Conservation (phyloP, 2,888 invertebrate genomes). For the Mythimna pallens region DNA sequence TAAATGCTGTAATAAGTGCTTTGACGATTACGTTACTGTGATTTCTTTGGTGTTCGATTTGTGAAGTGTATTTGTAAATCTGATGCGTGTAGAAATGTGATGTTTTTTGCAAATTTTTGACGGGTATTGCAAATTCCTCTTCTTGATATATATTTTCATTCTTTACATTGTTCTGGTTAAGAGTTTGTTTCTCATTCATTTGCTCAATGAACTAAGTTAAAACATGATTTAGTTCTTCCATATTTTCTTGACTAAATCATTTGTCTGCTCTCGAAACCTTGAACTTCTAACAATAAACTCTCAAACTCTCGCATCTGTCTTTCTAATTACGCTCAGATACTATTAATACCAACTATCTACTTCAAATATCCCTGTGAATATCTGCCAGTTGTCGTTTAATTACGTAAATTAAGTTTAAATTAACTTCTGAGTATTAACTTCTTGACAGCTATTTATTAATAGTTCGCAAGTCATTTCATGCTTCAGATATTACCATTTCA, state of each 20-base stretch:
- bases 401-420: slow-evolving; percentile 21
- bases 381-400: slow-evolving; percentile 18
- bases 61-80: slow-evolving; percentile 40
- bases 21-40: slow-evolving; percentile 45
- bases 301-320: slow-evolving; percentile 35
- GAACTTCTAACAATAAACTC: slow-evolving; percentile 50
- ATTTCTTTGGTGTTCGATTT: slow-evolving; percentile 37
- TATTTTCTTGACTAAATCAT: not conserved
- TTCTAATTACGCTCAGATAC: slow-evolving; percentile 35
- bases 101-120: slow-evolving; percentile 12
- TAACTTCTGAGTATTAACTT: not conserved
- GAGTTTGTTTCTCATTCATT: not conserved
- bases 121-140: slow-evolving; percentile 7
- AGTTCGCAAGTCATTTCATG: slow-evolving; percentile 11
- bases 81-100: slow-evolving; percentile 2
- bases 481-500: not conserved
- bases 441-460: slow-evolving; percentile 6
- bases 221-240: not conserved
- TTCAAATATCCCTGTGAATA: slow-evolving; percentile 27
- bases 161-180: not conserved
- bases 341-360: slow-evolving; percentile 43
- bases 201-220: slow-evolving; percentile 16
- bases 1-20: slow-evolving; percentile 55
- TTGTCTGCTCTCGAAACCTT: slow-evolving; percentile 39
- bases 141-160: not conserved